Percentiles rank a stretch among this genome's conserved stretches.
Evolutionary conservation across 2,888 invertebrate genomes (phyloP).

Genomic region (Diarsia mendica): DNA sequence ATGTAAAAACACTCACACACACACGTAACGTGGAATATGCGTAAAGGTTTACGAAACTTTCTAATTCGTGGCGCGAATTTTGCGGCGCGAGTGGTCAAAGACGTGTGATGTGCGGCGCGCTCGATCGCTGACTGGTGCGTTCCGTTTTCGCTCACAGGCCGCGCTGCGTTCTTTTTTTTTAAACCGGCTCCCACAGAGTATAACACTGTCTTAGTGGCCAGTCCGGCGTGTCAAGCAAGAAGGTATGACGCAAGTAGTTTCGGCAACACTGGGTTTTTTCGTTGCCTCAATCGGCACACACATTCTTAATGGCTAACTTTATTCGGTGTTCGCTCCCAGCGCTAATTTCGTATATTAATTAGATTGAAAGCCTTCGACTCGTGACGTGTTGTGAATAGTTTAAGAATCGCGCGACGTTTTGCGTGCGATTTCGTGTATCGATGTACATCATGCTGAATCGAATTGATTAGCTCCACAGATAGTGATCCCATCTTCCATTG

Average conservation of each 20-base stretch:
- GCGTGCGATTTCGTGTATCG: conserved; percentile 19
- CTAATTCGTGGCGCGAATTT: conserved; percentile 80
- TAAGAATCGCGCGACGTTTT: conserved; percentile 20
- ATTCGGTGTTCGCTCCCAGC: conserved; percentile 52
- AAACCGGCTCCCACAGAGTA: conserved; percentile 70
- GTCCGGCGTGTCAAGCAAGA: conserved; percentile 79
- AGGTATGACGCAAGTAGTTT: conserved; percentile 87
- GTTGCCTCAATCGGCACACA: conserved; percentile 77
- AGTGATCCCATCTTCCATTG: conserved; percentile 32
- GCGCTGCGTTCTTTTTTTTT: conserved; percentile 75
- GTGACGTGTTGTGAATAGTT: conserved; percentile 39
- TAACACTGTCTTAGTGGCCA: conserved; percentile 71
- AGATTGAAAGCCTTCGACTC: conserved; percentile 55
- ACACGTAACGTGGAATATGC: conserved; percentile 72
- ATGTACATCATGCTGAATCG: conserved; percentile 19
- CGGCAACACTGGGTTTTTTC: conserved; percentile 83
- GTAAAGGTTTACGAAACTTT: conserved; percentile 78
- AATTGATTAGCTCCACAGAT: conserved; percentile 43
- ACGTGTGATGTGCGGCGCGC: conserved; percentile 79
- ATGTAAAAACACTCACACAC: conserved; percentile 74
- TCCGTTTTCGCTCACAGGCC: conserved; percentile 73
- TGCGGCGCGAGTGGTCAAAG: conserved; percentile 68
- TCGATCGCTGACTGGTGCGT: conserved; percentile 79
- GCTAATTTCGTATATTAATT: conserved; percentile 62
- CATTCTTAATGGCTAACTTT: conserved; percentile 56